These are phyloP conservation scores for Seriola aureovittata DNA, from an alignment of 2,113 vertebrate genomes.

Conservation along the genomic window DNA sequence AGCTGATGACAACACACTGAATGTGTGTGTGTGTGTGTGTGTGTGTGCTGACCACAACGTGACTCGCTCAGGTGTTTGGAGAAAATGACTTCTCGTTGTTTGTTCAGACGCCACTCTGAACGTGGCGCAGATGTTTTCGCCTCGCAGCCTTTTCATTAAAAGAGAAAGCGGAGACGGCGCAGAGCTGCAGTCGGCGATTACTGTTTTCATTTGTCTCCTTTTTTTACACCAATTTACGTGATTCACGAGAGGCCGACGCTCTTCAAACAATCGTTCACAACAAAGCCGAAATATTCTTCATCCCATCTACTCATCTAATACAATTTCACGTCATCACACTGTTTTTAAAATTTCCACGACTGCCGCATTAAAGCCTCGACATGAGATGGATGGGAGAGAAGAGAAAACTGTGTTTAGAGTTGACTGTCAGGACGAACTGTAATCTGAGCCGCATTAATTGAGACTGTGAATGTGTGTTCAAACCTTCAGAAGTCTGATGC, in stretches of 20 bases:
- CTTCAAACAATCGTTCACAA: background rate
- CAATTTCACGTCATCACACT: too few species aligned
- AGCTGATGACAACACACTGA: conserved; percentile 24
- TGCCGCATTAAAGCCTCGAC: too few species aligned
- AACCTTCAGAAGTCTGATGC: too few species aligned
- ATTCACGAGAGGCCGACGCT: background rate
- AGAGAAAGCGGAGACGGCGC: background rate
- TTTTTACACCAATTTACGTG: background rate
- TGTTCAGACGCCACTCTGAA: background rate
- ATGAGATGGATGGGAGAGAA: too few species aligned
- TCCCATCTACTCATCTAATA: too few species aligned
- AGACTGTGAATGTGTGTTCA: too few species aligned
- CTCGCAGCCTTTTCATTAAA: conserved; percentile 1
- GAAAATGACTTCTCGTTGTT: conserved; percentile 31
- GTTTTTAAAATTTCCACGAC: too few species aligned
- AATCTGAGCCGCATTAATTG: too few species aligned
- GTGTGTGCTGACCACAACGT: conserved; percentile 7
- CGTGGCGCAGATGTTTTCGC: background rate
- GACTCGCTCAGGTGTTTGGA: conserved; percentile 21
- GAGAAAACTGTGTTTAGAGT: too few species aligned
- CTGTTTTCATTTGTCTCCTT: background rate
- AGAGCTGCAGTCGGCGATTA: too few species aligned
- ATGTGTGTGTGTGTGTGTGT: conserved; percentile 11
- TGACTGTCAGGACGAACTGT: too few species aligned
- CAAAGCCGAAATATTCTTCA: background rate